These are phyloP conservation scores for Microchirus variegatus DNA, from an alignment of 2,797 vertebrate species.

Conservation along the genomic window DNA sequence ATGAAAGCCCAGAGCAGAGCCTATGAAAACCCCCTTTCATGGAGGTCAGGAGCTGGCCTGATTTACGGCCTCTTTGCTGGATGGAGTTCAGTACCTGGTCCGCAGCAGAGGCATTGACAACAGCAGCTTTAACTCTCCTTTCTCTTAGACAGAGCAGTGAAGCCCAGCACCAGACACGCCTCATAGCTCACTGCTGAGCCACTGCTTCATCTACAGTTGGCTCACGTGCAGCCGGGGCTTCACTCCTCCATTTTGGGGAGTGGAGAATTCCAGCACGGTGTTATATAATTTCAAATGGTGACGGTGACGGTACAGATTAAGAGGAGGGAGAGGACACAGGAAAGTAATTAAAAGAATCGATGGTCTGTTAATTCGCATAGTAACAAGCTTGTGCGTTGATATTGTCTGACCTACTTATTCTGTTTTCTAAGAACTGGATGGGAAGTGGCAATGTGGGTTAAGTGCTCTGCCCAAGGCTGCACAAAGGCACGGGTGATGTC, in stretches of 20 bases:
- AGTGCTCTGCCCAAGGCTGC: conserved; percentile 52
- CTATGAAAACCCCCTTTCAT: conserved; percentile 71
- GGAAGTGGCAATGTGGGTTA: conserved; percentile 56
- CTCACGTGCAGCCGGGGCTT: conserved; percentile 68
- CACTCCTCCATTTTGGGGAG: conserved; percentile 74
- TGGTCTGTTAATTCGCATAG: conserved; percentile 28
- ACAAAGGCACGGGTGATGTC: conserved; percentile 18
- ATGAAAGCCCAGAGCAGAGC: conserved; percentile 70
- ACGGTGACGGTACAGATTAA: conserved; percentile 45
- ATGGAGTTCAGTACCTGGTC: conserved; percentile 63
- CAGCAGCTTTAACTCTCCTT: conserved; percentile 49
- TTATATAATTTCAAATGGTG: conserved; percentile 64
- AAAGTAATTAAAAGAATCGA: conserved; percentile 53
- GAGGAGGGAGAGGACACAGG: conserved; percentile 21
- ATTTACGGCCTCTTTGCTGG: conserved; percentile 73
- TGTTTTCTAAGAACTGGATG: conserved; percentile 36
- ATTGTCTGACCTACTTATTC: conserved; percentile 64
- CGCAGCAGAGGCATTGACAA: conserved; percentile 40
- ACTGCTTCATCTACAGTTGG: conserved; percentile 72
- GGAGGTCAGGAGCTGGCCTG: conserved; percentile 64
- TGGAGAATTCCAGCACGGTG: conserved; percentile 54
- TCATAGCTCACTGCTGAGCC: conserved; percentile 62
- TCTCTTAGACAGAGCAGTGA: conserved; percentile 35
- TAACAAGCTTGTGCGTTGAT: conserved; percentile 28
- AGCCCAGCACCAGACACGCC: conserved; percentile 62